Conservation (phyloP, 2,113 vertebrate species). For the Thamnaconus septentrionalis region DNA sequence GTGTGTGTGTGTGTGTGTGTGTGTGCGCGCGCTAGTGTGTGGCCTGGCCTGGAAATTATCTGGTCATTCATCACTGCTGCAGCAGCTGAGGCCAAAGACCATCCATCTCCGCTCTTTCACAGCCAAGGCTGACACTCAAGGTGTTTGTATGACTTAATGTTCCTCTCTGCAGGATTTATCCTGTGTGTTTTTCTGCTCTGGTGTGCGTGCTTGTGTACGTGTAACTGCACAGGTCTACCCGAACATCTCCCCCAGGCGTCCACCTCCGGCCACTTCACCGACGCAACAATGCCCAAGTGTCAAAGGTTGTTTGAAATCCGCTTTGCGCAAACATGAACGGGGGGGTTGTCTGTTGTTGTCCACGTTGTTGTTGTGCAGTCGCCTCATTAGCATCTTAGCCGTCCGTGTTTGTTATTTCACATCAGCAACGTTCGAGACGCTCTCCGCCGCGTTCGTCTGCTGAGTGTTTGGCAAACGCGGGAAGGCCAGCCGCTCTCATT, state of each 20-base stretch:
- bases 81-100: conserved; percentile 60
- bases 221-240: background rate
- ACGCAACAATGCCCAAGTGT: conserved; percentile 25
- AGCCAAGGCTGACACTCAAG: conserved; percentile 78
- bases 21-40: conserved; percentile 39
- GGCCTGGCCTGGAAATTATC: conserved; percentile 58
- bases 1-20: conserved; percentile 27
- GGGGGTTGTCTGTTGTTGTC: background rate
- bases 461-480: conserved; percentile 51
- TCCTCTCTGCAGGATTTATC: conserved; percentile 58
- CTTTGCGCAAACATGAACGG: conserved; percentile 7
- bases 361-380: no score
- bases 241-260: background rate
- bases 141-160: conserved; percentile 81
- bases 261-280: conserved; percentile 5
- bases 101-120: conserved; percentile 68
- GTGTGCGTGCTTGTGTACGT: conserved; percentile 17
- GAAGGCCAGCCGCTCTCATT: conserved; percentile 55
- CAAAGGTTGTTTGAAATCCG: conserved; percentile 27
- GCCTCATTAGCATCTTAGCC: no score
- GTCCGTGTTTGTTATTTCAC: no score
- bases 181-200: background rate
- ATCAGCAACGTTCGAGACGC: background rate
- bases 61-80: conserved; percentile 70
- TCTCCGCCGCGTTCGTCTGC: conserved; percentile 31